Percentiles rank a stretch among this genome's conserved stretches.
These are phyloP conservation scores for Neolamprologus sp. DNA, from an alignment of 2,113 vertebrate genomes.

Conservation along the genomic window DNA sequence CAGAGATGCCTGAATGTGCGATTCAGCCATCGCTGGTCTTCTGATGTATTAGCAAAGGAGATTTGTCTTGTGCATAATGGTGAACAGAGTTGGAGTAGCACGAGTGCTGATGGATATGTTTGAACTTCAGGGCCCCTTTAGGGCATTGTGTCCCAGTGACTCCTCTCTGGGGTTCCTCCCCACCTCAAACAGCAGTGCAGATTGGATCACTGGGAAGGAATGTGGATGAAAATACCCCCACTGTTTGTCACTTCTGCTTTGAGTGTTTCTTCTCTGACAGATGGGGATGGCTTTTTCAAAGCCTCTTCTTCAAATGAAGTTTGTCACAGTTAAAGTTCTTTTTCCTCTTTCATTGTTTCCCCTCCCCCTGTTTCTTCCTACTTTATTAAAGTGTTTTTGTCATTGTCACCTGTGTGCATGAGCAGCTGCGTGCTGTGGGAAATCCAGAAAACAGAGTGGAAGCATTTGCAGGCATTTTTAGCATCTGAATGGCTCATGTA, in stretches of 20 bases:
- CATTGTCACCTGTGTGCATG: not conserved
- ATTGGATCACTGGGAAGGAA: slow-evolving; percentile 41
- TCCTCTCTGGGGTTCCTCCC: slow-evolving; percentile 29
- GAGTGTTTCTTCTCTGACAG: not conserved
- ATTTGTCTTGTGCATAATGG: slow-evolving; percentile 39
- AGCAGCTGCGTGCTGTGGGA: not conserved
- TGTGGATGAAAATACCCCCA: slow-evolving; percentile 15
- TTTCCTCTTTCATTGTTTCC: not conserved
- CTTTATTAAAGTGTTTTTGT: not conserved
- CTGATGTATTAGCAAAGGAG: not conserved
- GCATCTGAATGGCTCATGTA: not conserved
- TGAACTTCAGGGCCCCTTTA: slow-evolving; percentile 32
- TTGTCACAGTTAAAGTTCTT: not conserved
- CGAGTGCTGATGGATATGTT: slow-evolving; percentile 53
- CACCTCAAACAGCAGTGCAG: slow-evolving; percentile 38
- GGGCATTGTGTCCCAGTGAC: slow-evolving; percentile 47
- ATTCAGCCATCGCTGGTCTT: slow-evolving; percentile 43
- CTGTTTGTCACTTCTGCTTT: not conserved
- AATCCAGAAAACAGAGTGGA: not conserved
- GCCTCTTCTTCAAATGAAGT: not conserved
- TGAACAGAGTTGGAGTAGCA: not conserved
- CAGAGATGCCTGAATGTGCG: slow-evolving; percentile 3
- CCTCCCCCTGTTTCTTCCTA: not conserved
- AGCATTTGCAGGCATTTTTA: not conserved
- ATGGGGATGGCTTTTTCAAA: not conserved